Conservation (phyloP, 2,888 invertebrate species). For the Nineta flava region DNA sequence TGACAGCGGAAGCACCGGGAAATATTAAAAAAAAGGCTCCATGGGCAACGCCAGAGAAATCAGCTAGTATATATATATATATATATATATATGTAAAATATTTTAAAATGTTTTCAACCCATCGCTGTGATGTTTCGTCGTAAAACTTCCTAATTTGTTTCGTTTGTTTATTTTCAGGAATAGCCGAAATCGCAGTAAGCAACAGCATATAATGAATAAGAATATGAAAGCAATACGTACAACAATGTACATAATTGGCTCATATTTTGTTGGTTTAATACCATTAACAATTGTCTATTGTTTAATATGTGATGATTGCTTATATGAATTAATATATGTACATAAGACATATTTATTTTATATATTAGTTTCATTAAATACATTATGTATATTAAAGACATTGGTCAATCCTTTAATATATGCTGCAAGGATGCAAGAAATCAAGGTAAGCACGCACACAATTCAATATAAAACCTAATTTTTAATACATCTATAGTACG, state of each 20-base stretch:
- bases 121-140: too few species aligned
- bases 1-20: too few species aligned
- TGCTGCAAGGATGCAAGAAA: constrained; percentile 46
- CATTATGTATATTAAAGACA: constrained; percentile 42
- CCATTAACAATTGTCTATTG: constrained; percentile 40
- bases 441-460: constrained; percentile 35
- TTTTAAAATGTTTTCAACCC: too few species aligned
- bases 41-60: too few species aligned
- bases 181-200: not conserved
- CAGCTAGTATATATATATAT: too few species aligned
- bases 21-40: too few species aligned
- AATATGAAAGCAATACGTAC: constrained; percentile 42
- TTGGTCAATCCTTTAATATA: constrained; percentile 49
- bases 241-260: constrained; percentile 43
- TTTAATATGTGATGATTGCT: constrained; percentile 30
- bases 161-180: too few species aligned
- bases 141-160: too few species aligned
- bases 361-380: constrained; percentile 27
- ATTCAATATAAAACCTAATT: too few species aligned
- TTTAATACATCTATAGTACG: too few species aligned
- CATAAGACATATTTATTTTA: constrained; percentile 14
- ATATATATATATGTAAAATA: too few species aligned
- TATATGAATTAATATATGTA: not conserved
- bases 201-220: constrained; percentile 24
- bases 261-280: constrained; percentile 41